These are phyloP conservation scores for Saturnia japonica DNA, from an alignment of 2,888 invertebrate species.

Conservation along the genomic window DNA sequence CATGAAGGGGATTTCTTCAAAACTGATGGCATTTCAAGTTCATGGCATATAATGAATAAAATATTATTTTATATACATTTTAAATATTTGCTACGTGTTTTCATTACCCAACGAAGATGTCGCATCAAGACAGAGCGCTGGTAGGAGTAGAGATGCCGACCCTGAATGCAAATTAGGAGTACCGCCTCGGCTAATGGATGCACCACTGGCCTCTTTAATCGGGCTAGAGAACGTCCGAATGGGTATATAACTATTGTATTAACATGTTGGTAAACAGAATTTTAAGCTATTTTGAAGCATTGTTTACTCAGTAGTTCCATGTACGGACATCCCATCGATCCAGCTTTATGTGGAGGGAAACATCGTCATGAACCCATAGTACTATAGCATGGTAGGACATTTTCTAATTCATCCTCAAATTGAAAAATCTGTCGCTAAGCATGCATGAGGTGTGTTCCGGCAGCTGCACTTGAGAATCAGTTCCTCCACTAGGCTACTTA, in stretches of 20 bases:
- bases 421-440: no score
- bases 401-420: no score
- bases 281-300: no score
- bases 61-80: background rate
- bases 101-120: conserved; percentile 11
- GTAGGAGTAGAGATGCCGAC: conserved; percentile 30
- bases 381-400: no score
- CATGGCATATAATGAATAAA: background rate
- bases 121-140: conserved; percentile 20
- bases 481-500: no score
- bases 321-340: no score
- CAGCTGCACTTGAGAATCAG: no score
- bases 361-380: no score
- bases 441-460: no score
- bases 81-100: background rate
- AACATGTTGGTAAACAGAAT: background rate
- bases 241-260: background rate
- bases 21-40: background rate
- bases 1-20: background rate
- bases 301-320: no score
- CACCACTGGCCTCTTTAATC: conserved; percentile 45
- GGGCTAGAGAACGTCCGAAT: conserved; percentile 32
- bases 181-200: conserved; percentile 57
- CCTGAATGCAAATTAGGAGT: conserved; percentile 60
- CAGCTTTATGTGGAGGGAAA: no score